Evolutionary conservation across 2,888 invertebrate genomes (phyloP).

Genomic region (Chrysodeixis includens): DNA sequence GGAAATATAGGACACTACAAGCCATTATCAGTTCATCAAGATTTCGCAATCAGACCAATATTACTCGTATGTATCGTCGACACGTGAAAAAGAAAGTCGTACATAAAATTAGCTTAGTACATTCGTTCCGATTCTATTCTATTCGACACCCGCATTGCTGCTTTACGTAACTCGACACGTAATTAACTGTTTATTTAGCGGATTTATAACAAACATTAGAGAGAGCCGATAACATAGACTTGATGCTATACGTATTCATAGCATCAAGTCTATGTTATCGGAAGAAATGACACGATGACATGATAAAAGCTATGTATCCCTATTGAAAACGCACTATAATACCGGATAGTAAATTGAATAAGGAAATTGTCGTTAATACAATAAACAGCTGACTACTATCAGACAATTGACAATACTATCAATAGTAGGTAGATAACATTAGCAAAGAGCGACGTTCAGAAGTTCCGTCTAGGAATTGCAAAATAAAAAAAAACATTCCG

Average conservation of each 20-base stretch:
- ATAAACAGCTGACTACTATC: no score
- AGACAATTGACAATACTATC: no score
- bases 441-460: no score
- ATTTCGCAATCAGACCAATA: conserved; percentile 54
- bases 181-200: conserved; percentile 47
- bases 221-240: conserved; percentile 29
- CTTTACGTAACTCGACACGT: conserved; percentile 46
- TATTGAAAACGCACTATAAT: no score
- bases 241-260: conserved; percentile 8
- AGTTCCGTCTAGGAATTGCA: no score
- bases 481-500: no score
- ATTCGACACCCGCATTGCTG: conserved; percentile 36
- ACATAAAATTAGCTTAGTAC: conserved; percentile 33
- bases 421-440: no score
- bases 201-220: conserved; percentile 30
- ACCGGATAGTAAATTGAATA: no score
- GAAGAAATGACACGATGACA: neutral
- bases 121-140: conserved; percentile 49
- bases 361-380: no score
- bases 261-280: neutral
- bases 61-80: conserved; percentile 44
- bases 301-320: no score
- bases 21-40: conserved; percentile 55
- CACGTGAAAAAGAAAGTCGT: conserved; percentile 61
- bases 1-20: conserved; percentile 48